These are phyloP conservation scores for Drosophila kuntzei DNA, from an alignment of 2,888 invertebrate genomes.

Conservation along the genomic window DNA sequence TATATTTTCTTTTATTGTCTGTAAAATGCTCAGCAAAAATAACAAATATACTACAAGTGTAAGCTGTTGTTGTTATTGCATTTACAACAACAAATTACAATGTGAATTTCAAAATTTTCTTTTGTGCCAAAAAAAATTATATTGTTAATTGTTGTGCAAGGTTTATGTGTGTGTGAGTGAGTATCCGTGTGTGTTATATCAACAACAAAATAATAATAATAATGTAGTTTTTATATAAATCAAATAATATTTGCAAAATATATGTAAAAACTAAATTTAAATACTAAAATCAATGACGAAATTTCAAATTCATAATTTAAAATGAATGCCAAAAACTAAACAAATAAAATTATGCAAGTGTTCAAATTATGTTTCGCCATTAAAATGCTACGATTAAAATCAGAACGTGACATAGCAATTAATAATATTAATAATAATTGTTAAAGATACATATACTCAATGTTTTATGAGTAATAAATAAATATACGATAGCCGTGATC, in stretches of 20 bases:
- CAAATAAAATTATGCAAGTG: conserved; percentile 2
- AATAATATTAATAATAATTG: conserved; percentile 3
- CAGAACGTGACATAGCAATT: conserved; percentile 19
- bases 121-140: conserved; percentile 34
- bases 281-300: not conserved
- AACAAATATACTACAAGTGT: conserved; percentile 3
- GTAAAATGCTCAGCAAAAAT: conserved; percentile 13
- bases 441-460: not conserved
- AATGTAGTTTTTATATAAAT: not conserved
- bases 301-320: not conserved
- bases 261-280: not conserved
- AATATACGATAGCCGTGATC: conserved; percentile 27
- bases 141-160: conserved; percentile 41
- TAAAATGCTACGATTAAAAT: conserved; percentile 3
- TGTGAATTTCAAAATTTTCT: conserved; percentile 41
- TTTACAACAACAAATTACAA: conserved; percentile 16
- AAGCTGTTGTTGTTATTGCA: conserved; percentile 7
- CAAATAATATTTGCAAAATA: not conserved
- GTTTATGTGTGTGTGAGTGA: conserved; percentile 18
- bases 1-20: conserved; percentile 19
- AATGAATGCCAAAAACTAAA: not conserved
- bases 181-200: conserved; percentile 1
- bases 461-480: conserved; percentile 1
- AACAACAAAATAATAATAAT: not conserved
- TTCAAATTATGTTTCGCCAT: not conserved